phyloP scores from a whole-genome alignment of 2,113 vertebrate species.

The Ramphastos sulfuratus region DNA sequence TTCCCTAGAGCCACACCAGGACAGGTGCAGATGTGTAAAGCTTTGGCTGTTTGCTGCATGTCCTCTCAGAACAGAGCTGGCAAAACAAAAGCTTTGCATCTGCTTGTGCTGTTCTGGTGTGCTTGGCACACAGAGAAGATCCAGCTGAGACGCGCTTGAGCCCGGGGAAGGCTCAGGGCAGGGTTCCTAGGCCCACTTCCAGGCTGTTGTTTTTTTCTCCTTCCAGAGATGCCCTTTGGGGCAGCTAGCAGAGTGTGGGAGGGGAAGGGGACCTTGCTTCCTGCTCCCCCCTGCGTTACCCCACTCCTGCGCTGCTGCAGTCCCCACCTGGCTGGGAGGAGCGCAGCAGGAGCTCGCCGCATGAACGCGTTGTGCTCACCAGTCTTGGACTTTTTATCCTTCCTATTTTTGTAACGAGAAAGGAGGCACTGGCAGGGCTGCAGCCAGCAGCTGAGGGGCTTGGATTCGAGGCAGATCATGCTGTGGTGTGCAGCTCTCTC shows the following conservation, averaged over 20 bases:
- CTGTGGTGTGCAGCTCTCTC: not conserved
- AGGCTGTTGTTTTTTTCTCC: not conserved
- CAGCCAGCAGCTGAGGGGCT: conserved; percentile 21
- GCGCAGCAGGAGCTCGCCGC: conserved; percentile 27
- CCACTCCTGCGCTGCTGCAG: conserved; percentile 38
- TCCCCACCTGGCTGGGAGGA: conserved; percentile 25
- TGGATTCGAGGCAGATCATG: not conserved
- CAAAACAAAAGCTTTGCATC: conserved; percentile 54
- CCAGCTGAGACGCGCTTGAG: not conserved
- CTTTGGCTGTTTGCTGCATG: not conserved
- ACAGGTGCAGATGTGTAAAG: conserved; percentile 11
- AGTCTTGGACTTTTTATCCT: conserved; percentile 33
- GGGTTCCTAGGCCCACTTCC: not conserved
- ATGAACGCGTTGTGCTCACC: conserved; percentile 24
- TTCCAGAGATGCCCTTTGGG: not conserved
- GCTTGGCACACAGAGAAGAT: not conserved
- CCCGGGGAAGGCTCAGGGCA: not conserved
- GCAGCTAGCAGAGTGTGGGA: not conserved
- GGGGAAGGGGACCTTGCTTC: not conserved
- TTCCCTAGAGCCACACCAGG: not conserved
- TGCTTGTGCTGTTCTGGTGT: conserved; percentile 24
- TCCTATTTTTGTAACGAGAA: conserved; percentile 56
- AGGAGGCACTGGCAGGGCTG: conserved; percentile 17
- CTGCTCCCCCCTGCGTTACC: not conserved
- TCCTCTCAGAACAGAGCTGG: not conserved